Percentiles rank a stretch among this genome's conserved stretches.
These are phyloP conservation scores for Xylota sylvarum DNA, from an alignment of 2,888 invertebrate species.

Conservation along the genomic window DNA sequence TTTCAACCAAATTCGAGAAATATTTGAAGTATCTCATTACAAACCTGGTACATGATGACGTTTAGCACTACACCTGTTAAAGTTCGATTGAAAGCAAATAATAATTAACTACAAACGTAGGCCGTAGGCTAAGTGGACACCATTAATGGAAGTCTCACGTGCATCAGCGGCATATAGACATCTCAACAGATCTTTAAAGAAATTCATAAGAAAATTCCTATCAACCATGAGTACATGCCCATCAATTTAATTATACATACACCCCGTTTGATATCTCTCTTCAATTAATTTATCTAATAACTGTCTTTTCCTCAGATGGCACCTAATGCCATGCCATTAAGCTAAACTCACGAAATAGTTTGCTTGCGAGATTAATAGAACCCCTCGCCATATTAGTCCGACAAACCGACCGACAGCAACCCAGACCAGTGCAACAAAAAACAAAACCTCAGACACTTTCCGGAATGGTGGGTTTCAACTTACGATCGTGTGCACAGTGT, in stretches of 20 bases:
- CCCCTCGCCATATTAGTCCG: constrained; percentile 30
- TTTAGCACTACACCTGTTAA: too few relatives aligned
- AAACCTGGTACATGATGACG: too few relatives aligned
- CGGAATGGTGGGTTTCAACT: constrained; percentile 74
- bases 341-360: constrained; percentile 68
- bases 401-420: background rate
- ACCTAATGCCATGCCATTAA: constrained; percentile 62
- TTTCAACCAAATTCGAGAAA: too few relatives aligned
- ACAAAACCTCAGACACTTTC: constrained; percentile 69
- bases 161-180: background rate
- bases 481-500: constrained; percentile 37
- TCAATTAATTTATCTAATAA: constrained; percentile 72
- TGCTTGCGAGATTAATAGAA: constrained; percentile 44
- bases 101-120: too few relatives aligned
- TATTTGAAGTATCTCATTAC: too few relatives aligned
- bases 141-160: constrained; percentile 4
- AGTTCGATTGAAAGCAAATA: too few relatives aligned
- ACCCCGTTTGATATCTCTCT: constrained; percentile 34
- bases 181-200: background rate
- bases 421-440: constrained; percentile 23
- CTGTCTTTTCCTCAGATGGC: constrained; percentile 68
- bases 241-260: constrained; percentile 48
- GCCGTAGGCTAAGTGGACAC: background rate
- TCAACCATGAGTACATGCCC: constrained; percentile 1
- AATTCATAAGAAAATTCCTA: constrained; percentile 1